phyloP scores from a whole-genome alignment of 2,888 invertebrate genomes.

The Cerastis rubricosa region DNA sequence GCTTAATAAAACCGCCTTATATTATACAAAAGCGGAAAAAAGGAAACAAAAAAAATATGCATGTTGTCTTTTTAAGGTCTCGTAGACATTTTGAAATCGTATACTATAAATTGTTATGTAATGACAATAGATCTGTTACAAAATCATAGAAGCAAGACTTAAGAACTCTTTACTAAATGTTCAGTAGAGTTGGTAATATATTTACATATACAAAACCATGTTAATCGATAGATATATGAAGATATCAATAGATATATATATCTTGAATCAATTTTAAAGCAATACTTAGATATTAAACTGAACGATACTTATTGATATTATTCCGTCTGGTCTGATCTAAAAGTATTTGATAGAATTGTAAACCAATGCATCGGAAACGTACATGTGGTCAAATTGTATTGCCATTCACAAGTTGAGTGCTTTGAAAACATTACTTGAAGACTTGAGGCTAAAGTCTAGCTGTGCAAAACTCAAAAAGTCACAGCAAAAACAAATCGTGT shows the following conservation, averaged over 20 bases:
- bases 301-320: slow-evolving; percentile 5
- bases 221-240: slow-evolving; percentile 16
- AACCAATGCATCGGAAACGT: neutral
- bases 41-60: neutral
- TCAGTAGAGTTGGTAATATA: slow-evolving; percentile 21
- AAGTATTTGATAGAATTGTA: neutral
- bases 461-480: too few species aligned
- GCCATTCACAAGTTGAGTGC: neutral
- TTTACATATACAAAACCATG: slow-evolving; percentile 1
- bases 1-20: neutral
- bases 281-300: neutral
- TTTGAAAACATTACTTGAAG: neutral
- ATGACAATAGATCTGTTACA: slow-evolving; percentile 15
- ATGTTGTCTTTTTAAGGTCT: neutral
- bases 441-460: too few species aligned
- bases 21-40: neutral
- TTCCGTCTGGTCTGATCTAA: neutral
- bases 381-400: neutral
- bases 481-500: too few species aligned
- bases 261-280: slow-evolving; percentile 4
- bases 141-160: slow-evolving; percentile 21
- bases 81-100: slow-evolving; percentile 25
- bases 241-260: neutral
- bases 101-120: neutral
- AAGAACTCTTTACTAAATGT: neutral